Base-by-base conservation (phyloP, 2,797 vertebrate genomes). In the Poecilia gillii region DNA sequence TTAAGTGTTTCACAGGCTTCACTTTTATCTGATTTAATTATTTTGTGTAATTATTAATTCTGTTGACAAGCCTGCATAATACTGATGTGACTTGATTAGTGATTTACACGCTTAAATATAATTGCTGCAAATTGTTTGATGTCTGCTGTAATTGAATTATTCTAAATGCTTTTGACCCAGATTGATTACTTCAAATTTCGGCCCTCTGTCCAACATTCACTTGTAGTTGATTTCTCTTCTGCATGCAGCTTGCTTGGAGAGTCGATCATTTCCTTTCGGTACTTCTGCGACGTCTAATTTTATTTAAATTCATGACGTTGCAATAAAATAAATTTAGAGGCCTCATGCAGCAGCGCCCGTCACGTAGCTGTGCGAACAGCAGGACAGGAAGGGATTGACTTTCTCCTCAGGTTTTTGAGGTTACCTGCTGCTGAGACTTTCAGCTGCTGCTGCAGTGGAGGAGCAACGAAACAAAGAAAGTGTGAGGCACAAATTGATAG, bases 11-110 rank as follows among this genome's bases (percentile, higher is more conserved):
- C 75, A 4, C 46, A 39, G 23, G 45, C 45, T 33, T 77, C 20
- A 31, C 23, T 55, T 55, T 79, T n/a, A 55, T 45, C 75, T 43
- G 41, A 82, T 83, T 78, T 31, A 74, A 85, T 82, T 78, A 85
- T 72, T 83, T 86, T 64, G 73, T 45, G 0, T 77, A 80, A 85
- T 83, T 81, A 73, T 72, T 79, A 72, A 85, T 82, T 89, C 72
- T 76, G 47, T 53, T 84, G 79, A 87, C 76, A 72, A 85, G 76
- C 62, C 81, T 79, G 68, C n/a, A 59, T 13, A 77, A 49, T 81
- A 79, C 81, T 74, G 73, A 86, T 64, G 74, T 74, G n/a, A 85
- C 84, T 89, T 39, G 31, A 74, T 87, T 81, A 88, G 74, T 73
- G 70, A 53, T 73, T 84, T 87, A 72, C 74, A 77, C 74, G 70